Base-by-base conservation (phyloP, 1,140 invertebrate species). In the Myzus persicae region DNA sequence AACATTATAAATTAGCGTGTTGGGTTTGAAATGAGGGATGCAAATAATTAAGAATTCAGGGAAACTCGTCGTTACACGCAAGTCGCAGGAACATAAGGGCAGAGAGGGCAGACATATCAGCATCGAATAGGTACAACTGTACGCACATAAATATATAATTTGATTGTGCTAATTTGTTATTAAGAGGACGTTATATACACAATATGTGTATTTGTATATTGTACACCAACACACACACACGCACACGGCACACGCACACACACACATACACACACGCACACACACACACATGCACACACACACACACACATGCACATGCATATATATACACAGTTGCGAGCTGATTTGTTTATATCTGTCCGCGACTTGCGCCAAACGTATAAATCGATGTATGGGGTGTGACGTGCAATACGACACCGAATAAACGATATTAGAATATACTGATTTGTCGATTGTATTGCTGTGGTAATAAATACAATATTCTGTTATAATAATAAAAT, bases 1-100 rank as follows among this genome's bases (percentile, higher is more conserved):
- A 76, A 36, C 59, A 76, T 76, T 76, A 76, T 76, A 76, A 76
- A 76, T 76, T 76, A 76, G 59, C 5, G 59, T 76, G 31, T 76
- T 9, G 59, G n/a, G 59, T 76, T n/a, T 76, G 59, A 76, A 76
- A 76, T n/a, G 18, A 76, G 59, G 59, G 59, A 76, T 76, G 59
- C 59, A n/a, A 76, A 76, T 76, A 76, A 76, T 76, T 76, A 76
- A 76, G 59, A 76, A 76, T 76, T 76, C 59, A 76, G 59, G 59
- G 59, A 76, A 76, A 76, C 31, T 76, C 59, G n/a, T 76, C 31
- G 31, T 76, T 76, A n/a, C 59, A 76, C 31, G n/a, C 59, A 76
- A 76, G n/a, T 76, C 31, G n/a, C 59, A n/a, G 59, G 31, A 20
- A n/a, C 59, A 8, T 76, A 1, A 14, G 4, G 14, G 31, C 31